These are phyloP conservation scores for Nerophis lumbriciformis DNA, from an alignment of 2,113 vertebrate species.

Conservation along the genomic window DNA sequence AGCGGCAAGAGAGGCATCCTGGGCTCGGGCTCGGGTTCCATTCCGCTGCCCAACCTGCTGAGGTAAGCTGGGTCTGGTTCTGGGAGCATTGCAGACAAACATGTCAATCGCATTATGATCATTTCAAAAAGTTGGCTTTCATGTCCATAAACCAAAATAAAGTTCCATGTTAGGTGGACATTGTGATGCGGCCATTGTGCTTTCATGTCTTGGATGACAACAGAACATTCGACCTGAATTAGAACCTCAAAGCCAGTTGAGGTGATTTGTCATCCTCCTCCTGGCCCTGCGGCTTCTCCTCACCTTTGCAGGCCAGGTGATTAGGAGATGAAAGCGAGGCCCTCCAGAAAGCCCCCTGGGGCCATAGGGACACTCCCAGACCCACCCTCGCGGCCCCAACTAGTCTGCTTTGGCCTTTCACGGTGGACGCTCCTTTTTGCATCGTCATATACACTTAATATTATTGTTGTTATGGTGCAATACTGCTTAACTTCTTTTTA, in stretches of 20 bases:
- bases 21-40: constrained; percentile 88
- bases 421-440: no score
- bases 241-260: constrained; percentile 8
- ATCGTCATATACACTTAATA: no score
- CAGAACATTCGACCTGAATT: neutral
- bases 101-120: no score
- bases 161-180: no score
- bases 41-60: constrained; percentile 89
- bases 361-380: neutral
- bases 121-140: no score
- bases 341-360: constrained; percentile 19
- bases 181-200: neutral
- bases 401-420: neutral
- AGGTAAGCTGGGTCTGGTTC: constrained; percentile 76
- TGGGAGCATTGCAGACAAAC: no score
- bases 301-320: constrained; percentile 33
- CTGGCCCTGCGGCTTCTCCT: constrained; percentile 29
- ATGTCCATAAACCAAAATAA: no score
- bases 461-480: no score
- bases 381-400: neutral
- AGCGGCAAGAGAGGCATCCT: constrained; percentile 92
- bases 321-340: constrained; percentile 54
- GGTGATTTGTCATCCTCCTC: constrained; percentile 22
- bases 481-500: no score
- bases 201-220: neutral